These are phyloP conservation scores for Microchrysa polita DNA, from an alignment of 2,888 invertebrate genomes.

Conservation along the genomic window DNA sequence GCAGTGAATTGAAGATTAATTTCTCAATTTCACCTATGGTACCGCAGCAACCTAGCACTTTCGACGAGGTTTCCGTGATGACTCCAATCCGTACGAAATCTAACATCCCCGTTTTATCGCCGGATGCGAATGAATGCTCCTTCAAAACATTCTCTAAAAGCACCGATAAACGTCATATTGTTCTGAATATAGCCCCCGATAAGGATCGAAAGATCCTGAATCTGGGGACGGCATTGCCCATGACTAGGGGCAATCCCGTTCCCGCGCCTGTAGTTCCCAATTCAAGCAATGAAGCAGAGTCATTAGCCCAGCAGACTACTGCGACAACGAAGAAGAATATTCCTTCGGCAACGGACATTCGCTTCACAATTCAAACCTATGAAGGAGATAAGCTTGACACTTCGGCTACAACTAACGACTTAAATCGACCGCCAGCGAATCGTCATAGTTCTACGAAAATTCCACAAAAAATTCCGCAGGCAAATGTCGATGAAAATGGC, in stretches of 20 bases:
- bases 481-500: constrained; percentile 60
- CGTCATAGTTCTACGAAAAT: constrained; percentile 26
- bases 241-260: neutral
- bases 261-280: constrained; percentile 20
- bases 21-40: constrained; percentile 36
- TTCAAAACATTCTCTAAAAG: constrained; percentile 33
- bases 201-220: constrained; percentile 28
- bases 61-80: constrained; percentile 25
- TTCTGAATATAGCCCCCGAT: constrained; percentile 24
- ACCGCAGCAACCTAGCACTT: neutral
- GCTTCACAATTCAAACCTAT: constrained; percentile 63
- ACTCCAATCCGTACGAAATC: constrained; percentile 33
- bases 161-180: constrained; percentile 7
- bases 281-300: neutral
- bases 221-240: neutral
- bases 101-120: constrained; percentile 23
- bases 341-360: constrained; percentile 58
- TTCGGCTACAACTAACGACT: constrained; percentile 50
- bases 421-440: constrained; percentile 39
- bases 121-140: constrained; percentile 28
- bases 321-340: constrained; percentile 57
- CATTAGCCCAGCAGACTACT: neutral
- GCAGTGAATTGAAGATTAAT: constrained; percentile 15
- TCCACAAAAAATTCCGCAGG: neutral
- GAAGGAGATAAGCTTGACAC: constrained; percentile 58